Conservation (phyloP, 2,113 vertebrate species). For the Hemibagrus wyckioides region DNA sequence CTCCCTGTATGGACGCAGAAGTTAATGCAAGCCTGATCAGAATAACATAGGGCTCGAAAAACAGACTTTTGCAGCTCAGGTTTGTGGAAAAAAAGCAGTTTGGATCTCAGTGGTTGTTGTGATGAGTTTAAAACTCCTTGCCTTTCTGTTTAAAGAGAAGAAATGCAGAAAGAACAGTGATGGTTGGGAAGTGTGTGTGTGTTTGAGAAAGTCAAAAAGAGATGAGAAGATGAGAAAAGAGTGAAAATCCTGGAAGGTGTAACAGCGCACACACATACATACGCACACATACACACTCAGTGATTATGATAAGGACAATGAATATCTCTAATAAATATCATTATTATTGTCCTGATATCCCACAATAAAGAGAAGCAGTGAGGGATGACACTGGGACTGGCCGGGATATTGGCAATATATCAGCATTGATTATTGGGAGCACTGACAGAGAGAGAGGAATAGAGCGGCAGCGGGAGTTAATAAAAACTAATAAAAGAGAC, state of each 20-base stretch:
- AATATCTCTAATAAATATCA: slow-evolving; percentile 83
- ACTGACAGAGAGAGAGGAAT: slow-evolving; percentile 71
- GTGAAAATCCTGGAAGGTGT: slow-evolving; percentile 18
- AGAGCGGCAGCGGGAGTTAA: slow-evolving; percentile 77
- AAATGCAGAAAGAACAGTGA: not conserved
- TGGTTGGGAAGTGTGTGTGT: not conserved
- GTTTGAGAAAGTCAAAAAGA: not conserved
- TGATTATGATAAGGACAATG: slow-evolving; percentile 76
- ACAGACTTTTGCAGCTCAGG: not conserved
- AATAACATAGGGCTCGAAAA: slow-evolving; percentile 6
- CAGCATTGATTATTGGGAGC: slow-evolving; percentile 82
- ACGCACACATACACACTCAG: slow-evolving; percentile 24
- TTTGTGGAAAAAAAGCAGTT: not conserved
- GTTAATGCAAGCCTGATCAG: slow-evolving; percentile 21
- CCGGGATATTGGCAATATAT: slow-evolving; percentile 82
- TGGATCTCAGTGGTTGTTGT: not conserved
- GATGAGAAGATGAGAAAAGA: not conserved
- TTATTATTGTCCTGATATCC: slow-evolving; percentile 79
- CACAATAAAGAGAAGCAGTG: slow-evolving; percentile 73
- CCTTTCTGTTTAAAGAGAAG: not conserved
- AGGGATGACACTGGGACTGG: slow-evolving; percentile 75
- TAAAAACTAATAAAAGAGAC: slow-evolving; percentile 82
- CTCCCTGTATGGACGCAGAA: slow-evolving; percentile 8
- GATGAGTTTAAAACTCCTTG: not conserved
- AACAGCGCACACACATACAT: slow-evolving; percentile 21